These are phyloP conservation scores for Natator depressus DNA, from an alignment of 2,113 vertebrate genomes.

Conservation along the genomic window DNA sequence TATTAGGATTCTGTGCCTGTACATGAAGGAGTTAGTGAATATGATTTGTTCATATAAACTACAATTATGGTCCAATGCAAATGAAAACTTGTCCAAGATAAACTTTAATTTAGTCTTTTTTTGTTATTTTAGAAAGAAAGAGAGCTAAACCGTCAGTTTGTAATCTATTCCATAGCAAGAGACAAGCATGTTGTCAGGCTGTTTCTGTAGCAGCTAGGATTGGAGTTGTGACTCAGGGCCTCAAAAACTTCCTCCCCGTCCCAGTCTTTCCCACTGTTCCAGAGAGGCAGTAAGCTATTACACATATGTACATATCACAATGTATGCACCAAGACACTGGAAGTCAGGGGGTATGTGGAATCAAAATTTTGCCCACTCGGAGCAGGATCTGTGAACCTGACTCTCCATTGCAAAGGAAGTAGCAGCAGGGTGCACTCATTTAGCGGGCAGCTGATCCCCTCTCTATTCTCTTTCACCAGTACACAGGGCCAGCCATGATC, in stretches of 20 bases:
- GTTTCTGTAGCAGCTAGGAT: neutral
- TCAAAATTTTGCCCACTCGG: neutral
- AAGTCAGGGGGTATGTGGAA: neutral
- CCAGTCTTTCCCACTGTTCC: neutral
- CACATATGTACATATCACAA: neutral
- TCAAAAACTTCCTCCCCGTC: neutral
- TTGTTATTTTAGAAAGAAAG: neutral
- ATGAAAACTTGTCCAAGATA: neutral
- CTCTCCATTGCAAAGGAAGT: neutral
- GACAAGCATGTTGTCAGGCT: neutral
- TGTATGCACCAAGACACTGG: neutral
- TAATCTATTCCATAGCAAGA: neutral
- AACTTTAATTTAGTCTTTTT: neutral
- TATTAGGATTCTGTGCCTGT: neutral
- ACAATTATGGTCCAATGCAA: neutral
- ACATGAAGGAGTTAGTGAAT: neutral
- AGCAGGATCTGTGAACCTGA: neutral
- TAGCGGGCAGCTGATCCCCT: neutral
- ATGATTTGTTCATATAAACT: neutral
- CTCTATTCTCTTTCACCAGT: rapidly evolving
- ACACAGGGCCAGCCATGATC: neutral
- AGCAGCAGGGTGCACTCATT: neutral
- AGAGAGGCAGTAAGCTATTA: neutral
- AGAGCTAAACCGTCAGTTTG: neutral
- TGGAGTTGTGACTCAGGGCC: neutral